Conservation (phyloP, 2,888 invertebrate species). For the Mythimna impura region DNA sequence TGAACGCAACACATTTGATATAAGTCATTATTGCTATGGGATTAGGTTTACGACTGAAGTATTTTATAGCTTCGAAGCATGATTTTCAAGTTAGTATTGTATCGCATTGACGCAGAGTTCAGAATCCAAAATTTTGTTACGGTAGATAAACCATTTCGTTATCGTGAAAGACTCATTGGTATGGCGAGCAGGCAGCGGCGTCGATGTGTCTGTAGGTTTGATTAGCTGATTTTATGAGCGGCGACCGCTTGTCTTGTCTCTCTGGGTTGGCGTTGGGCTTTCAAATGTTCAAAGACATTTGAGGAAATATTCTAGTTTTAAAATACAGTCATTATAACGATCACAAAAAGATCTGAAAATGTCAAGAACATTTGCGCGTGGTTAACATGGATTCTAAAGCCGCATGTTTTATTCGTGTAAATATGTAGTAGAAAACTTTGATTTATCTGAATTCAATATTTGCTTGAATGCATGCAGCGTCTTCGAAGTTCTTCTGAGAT, state of each 20-base stretch:
- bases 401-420: conserved; percentile 33
- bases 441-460: conserved; percentile 21
- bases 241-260: conserved; percentile 78
- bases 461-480: conserved; percentile 3
- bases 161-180: conserved; percentile 74
- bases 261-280: conserved; percentile 39
- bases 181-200: conserved; percentile 86
- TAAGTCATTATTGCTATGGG: conserved; percentile 75
- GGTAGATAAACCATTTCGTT: conserved; percentile 72
- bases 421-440: conserved; percentile 39
- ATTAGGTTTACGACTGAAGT: conserved; percentile 73
- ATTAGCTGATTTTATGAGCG: conserved; percentile 86
- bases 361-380: conserved; percentile 40
- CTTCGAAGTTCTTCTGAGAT: conserved; percentile 18
- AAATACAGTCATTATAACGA: conserved; percentile 18
- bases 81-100: conserved; percentile 64
- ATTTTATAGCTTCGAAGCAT: conserved; percentile 73
- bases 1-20: conserved; percentile 42
- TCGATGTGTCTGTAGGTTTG: conserved; percentile 88
- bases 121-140: conserved; percentile 46
- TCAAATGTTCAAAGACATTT: conserved; percentile 49
- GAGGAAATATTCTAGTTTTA: conserved; percentile 28
- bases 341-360: conserved; percentile 48
- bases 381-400: conserved; percentile 31
- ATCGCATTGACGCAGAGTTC: conserved; percentile 61